Percentiles rank a stretch among this genome's conserved stretches.
These are phyloP conservation scores for Drosophila greeni DNA, from an alignment of 2,888 invertebrate genomes.

Conservation along the genomic window DNA sequence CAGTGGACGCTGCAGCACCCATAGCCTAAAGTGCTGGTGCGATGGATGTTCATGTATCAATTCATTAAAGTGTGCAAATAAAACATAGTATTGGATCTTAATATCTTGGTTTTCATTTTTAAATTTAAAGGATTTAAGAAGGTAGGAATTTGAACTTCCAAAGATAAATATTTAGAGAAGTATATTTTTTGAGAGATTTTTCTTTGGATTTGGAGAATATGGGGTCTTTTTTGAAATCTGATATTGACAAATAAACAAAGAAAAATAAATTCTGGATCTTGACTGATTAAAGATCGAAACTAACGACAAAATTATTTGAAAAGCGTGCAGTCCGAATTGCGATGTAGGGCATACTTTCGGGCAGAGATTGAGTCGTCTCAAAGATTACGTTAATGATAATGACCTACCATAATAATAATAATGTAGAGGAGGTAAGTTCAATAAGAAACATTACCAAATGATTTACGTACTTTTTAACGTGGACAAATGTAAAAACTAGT, in stretches of 20 bases:
- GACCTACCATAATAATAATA: not conserved
- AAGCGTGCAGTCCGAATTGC: not conserved
- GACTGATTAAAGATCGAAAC: not conserved
- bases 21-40: constrained; percentile 14
- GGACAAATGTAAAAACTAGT: not conserved
- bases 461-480: not conserved
- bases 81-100: no score
- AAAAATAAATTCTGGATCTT: not conserved
- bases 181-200: not conserved
- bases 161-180: no score
- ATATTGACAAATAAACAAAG: not conserved
- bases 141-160: no score
- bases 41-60: constrained; percentile 6
- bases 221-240: not conserved
- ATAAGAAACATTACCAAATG: not conserved
- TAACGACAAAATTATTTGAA: not conserved
- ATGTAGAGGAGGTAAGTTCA: not conserved
- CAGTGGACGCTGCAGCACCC: constrained; percentile 11
- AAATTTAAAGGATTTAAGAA: no score
- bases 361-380: not conserved
- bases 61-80: constrained; percentile 2
- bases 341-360: not conserved
- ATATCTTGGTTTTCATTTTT: no score
- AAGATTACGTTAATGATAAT: not conserved
- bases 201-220: not conserved